Evolutionary conservation across 2,797 vertebrate genomes (phyloP).

Genomic region (Galaxias olidus): DNA sequence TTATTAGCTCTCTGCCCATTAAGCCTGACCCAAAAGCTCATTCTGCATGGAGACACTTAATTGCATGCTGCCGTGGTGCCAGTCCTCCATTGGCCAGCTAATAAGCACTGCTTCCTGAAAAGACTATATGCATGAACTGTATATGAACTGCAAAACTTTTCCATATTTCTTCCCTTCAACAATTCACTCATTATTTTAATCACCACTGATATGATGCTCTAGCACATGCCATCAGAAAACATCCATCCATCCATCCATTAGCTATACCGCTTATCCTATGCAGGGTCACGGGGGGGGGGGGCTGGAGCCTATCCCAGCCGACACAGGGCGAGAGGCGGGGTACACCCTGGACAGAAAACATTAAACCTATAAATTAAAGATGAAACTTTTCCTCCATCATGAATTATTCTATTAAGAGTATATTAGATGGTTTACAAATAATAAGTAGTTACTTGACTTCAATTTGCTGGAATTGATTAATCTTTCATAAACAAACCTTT

Average conservation of each 20-base stretch:
- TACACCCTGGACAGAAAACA: too few species aligned
- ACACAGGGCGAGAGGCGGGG: too few species aligned
- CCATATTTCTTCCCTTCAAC: conserved; percentile 1
- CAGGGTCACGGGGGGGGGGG: too few species aligned
- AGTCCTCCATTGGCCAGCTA: conserved; percentile 40
- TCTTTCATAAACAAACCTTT: conserved; percentile 18
- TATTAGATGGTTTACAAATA: conserved; percentile 43
- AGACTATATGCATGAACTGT: conserved; percentile 56
- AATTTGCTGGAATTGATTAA: conserved; percentile 33
- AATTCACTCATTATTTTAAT: conserved; percentile 56
- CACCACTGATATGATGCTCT: conserved; percentile 42
- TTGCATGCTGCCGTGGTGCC: conserved; percentile 56
- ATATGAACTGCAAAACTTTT: conserved; percentile 62
- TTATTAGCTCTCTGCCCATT: conserved; percentile 70
- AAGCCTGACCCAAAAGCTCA: conserved; percentile 72
- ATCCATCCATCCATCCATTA: too few species aligned
- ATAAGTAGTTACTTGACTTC: conserved; percentile 36
- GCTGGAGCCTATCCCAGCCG: too few species aligned
- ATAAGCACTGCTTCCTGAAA: conserved; percentile 63
- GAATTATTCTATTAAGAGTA: conserved; percentile 27
- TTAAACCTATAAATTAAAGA: conserved; percentile 44
- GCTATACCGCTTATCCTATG: too few species aligned
- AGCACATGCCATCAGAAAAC: conserved; percentile 22
- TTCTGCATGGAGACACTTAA: conserved; percentile 74
- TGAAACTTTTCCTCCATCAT: conserved; percentile 34